phyloP scores from a whole-genome alignment of 1,140 invertebrate species.

The Leptinotarsa lineolata region DNA sequence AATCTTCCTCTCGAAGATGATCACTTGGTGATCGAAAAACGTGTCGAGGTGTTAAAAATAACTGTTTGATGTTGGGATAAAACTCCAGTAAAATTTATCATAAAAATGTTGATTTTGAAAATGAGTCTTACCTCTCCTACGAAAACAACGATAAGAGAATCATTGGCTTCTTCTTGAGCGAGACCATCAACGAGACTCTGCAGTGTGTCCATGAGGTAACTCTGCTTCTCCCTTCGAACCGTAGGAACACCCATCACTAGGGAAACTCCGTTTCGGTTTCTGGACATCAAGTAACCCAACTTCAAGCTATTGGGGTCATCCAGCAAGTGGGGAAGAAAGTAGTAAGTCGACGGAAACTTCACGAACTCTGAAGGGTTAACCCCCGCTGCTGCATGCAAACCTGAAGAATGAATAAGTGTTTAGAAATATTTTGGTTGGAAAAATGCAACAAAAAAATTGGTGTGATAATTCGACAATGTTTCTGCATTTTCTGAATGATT shows the following conservation, averaged over 20 bases:
- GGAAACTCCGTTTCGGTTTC: slow-evolving; percentile 74
- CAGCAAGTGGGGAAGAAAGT: slow-evolving; percentile 86
- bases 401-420: not conserved
- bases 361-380: slow-evolving; percentile 57
- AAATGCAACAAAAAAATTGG: too few species aligned
- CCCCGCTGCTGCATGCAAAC: slow-evolving; percentile 54
- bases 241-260: slow-evolving; percentile 87
- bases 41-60: too few species aligned
- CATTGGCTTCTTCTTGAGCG: slow-evolving; percentile 73
- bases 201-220: slow-evolving; percentile 86
- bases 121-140: slow-evolving; percentile 75
- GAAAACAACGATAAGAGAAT: slow-evolving; percentile 87
- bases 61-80: too few species aligned
- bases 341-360: slow-evolving; percentile 77
- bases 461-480: too few species aligned
- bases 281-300: slow-evolving; percentile 78
- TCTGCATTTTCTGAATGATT: too few species aligned
- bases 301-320: slow-evolving; percentile 76
- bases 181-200: slow-evolving; percentile 84
- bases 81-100: too few species aligned
- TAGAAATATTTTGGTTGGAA: too few species aligned
- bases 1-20: too few species aligned
- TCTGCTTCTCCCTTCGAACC: slow-evolving; percentile 85
- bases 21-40: too few species aligned
- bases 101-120: not conserved